Base-by-base conservation (phyloP, 2,888 invertebrate species). In the Scrobipalpa atriplicella region DNA sequence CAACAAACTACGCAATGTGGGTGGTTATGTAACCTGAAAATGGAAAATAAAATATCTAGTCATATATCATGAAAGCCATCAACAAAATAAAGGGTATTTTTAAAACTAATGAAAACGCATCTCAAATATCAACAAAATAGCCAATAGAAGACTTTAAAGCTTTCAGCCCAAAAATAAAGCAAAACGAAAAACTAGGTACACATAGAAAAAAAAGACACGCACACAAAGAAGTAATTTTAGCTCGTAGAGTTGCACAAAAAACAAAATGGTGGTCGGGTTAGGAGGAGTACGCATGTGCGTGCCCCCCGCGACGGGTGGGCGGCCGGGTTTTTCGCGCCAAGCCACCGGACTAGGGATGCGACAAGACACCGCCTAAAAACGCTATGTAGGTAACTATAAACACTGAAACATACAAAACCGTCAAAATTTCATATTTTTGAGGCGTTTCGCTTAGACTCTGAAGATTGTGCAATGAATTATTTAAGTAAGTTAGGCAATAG, bases 261-360 rank as follows among this genome's bases (percentile, higher is more conserved):
- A 90, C 90, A 92, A 92, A 91, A 91, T 91, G 91, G 91, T 85
- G 83, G 87, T 78, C 78, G 72, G 86, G 81, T 90, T 90, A 90
- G 87, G 87, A 76, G 78, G 79, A 78, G 79, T 82, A 91, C 92
- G 91, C 91, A 90, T 91, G 91, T 90, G 91, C 91, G 91, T 90
- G 73, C 73, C 72, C 67, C 70, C 76, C 74, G 74, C 63, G 65
- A 67, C 67, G 70, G 69, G 71, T 54, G 66, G 62, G 67, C 65
- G 66, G 62, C 66, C 65, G 51, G 62, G 65, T 69, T 71, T 64
- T 60, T 54, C 47, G 47, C 16, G 47, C 66, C 36, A 19, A 56
- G 47, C 66, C 36, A 19, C 18, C 29, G 13, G n/a, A n/a, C 38
- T 58, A 58, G 58, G 58, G 58, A 58, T 58, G 58, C 7, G 58